Conservation (phyloP, 1,140 invertebrate genomes). For the Anastatus disparis region DNA sequence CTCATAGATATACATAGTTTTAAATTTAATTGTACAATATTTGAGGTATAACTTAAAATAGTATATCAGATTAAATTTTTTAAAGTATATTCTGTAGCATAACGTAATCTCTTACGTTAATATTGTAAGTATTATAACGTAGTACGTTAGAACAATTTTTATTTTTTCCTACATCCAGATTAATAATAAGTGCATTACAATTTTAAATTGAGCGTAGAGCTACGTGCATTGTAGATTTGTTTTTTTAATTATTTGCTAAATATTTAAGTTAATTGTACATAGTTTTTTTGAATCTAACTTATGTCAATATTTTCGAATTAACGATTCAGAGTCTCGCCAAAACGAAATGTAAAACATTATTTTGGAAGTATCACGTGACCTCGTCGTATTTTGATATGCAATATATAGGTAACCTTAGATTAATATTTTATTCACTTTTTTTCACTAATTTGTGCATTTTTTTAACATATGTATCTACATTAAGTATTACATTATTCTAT, state of each 20-base stretch:
- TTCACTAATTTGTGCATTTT: conserved; percentile 15
- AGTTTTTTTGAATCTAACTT: conserved; percentile 24
- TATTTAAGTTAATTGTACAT: conserved; percentile 28
- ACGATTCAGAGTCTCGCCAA: conserved; percentile 22
- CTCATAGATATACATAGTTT: too few species aligned
- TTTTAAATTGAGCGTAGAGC: background rate
- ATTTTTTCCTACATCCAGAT: conserved; percentile 7
- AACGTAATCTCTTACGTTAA: too few species aligned
- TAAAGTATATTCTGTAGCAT: background rate
- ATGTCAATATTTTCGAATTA: conserved; percentile 32
- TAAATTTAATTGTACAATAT: background rate
- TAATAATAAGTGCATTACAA: conserved; percentile 10
- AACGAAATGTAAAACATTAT: conserved; percentile 31
- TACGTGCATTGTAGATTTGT: background rate
- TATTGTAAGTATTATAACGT: background rate
- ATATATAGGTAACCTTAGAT: background rate
- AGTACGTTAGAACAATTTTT: background rate
- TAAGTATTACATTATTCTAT: background rate
- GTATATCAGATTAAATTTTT: background rate
- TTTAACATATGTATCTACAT: background rate
- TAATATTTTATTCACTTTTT: conserved; percentile 1
- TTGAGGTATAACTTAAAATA: background rate
- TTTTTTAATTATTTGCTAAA: conserved; percentile 3
- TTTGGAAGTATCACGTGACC: conserved; percentile 42
- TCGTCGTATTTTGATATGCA: conserved; percentile 39